phyloP scores from a whole-genome alignment of 2,113 vertebrate species.

The Phylloscopus whistleri region DNA sequence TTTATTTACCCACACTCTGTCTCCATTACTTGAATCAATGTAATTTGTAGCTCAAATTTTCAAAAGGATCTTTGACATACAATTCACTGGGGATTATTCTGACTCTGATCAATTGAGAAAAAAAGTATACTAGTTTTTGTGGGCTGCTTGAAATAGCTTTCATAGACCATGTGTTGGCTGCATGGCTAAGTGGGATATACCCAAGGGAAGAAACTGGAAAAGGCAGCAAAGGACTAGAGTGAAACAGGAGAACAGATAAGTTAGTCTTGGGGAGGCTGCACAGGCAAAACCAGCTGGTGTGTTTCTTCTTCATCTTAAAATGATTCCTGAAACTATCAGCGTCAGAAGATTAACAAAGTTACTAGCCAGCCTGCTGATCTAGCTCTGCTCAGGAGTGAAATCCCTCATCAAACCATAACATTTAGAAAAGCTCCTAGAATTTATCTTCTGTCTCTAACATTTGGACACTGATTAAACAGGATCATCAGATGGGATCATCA shows the following conservation, averaged over 20 bases:
- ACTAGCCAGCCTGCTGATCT: background rate
- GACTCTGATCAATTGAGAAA: background rate
- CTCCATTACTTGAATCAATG: background rate
- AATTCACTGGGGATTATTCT: background rate
- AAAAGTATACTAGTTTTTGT: background rate
- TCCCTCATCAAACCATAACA: background rate
- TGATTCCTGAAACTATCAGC: background rate
- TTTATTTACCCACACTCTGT: background rate
- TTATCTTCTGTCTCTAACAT: background rate
- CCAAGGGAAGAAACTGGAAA: background rate
- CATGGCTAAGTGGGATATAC: background rate
- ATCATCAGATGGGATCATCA: background rate
- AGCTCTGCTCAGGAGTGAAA: background rate
- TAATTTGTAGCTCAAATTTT: background rate
- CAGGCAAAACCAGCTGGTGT: background rate
- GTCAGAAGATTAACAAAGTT: background rate
- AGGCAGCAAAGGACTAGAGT: background rate
- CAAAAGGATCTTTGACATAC: background rate
- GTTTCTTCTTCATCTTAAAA: background rate
- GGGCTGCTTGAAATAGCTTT: background rate
- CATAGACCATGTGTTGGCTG: background rate
- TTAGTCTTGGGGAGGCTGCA: background rate
- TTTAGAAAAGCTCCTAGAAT: slow-evolving; percentile 41
- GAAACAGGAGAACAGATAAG: background rate
- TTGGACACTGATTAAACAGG: slow-evolving; percentile 26